Percentiles rank a stretch among this genome's conserved stretches.
These are phyloP conservation scores for Melanostoma scalare DNA, from an alignment of 2,888 invertebrate genomes.

Conservation along the genomic window DNA sequence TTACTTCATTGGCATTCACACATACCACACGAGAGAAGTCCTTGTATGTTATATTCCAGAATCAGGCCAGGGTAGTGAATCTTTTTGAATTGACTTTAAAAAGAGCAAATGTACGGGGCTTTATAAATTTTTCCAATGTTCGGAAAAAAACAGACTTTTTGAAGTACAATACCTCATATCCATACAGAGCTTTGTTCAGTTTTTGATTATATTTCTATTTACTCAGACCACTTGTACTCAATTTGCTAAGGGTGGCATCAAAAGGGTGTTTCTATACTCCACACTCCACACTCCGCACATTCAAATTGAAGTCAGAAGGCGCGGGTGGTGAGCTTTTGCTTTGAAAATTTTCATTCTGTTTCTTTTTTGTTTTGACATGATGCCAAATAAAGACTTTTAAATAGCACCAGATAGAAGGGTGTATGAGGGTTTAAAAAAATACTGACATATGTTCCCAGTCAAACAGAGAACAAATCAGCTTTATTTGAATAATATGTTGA, in stretches of 20 bases:
- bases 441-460: constrained; percentile 65
- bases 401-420: constrained; percentile 16
- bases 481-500: constrained; percentile 51
- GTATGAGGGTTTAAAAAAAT: constrained; percentile 47
- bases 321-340: constrained; percentile 25
- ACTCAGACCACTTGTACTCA: constrained; percentile 61
- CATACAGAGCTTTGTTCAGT: background rate
- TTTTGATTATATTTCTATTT: constrained; percentile 34
- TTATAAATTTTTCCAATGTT: too few relatives aligned
- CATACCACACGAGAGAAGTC: background rate
- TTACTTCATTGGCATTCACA: too few relatives aligned
- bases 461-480: constrained; percentile 54
- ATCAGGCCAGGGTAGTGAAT: background rate
- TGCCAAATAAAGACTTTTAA: constrained; percentile 48
- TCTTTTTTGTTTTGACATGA: constrained; percentile 30
- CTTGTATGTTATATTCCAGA: constrained; percentile 9
- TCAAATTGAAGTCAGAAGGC: constrained; percentile 39
- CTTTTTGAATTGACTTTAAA: too few relatives aligned
- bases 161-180: background rate
- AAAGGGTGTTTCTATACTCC: constrained; percentile 3
- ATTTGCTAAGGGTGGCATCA: constrained; percentile 40
- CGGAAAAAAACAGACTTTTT: background rate
- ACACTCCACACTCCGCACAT: constrained; percentile 29
- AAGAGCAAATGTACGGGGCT: too few relatives aligned
- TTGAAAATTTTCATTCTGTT: constrained; percentile 41